Conservation (phyloP, 1,140 invertebrate species). For the Eriocheir sinensis region DNA sequence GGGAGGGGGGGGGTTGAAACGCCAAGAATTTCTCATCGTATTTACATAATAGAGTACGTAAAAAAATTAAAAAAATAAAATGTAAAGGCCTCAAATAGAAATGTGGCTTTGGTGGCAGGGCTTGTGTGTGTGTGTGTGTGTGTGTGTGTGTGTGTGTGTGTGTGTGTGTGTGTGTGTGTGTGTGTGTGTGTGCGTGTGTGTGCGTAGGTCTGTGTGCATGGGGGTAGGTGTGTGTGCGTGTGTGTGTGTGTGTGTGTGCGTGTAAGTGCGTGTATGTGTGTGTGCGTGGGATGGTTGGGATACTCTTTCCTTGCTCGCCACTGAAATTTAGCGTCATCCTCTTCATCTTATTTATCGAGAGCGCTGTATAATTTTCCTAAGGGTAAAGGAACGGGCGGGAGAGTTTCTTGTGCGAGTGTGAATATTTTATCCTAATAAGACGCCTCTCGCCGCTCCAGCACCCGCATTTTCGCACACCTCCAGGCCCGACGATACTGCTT, state of each 20-base stretch:
- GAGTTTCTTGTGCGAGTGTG: not conserved
- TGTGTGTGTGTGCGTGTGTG: conserved; percentile 19
- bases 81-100: too few relatives aligned
- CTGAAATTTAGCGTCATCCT: not conserved
- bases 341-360: not conserved
- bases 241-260: not conserved
- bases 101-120: too few relatives aligned
- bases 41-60: too few relatives aligned
- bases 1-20: too few relatives aligned
- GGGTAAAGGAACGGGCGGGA: not conserved
- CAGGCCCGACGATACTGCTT: not conserved
- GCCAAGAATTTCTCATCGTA: too few relatives aligned
- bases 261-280: not conserved
- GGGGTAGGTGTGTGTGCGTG: not conserved
- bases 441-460: not conserved
- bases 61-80: too few relatives aligned
- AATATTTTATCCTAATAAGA: not conserved
- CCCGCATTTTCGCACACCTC: not conserved
- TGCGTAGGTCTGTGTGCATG: not conserved
- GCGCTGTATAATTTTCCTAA: not conserved
- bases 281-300: not conserved
- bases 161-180: conserved; percentile 22
- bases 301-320: not conserved
- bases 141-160: not conserved
- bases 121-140: too few relatives aligned